These are phyloP conservation scores for Sarcophilus harrisii DNA, from an alignment of 2,797 vertebrate species.

Conservation along the genomic window DNA sequence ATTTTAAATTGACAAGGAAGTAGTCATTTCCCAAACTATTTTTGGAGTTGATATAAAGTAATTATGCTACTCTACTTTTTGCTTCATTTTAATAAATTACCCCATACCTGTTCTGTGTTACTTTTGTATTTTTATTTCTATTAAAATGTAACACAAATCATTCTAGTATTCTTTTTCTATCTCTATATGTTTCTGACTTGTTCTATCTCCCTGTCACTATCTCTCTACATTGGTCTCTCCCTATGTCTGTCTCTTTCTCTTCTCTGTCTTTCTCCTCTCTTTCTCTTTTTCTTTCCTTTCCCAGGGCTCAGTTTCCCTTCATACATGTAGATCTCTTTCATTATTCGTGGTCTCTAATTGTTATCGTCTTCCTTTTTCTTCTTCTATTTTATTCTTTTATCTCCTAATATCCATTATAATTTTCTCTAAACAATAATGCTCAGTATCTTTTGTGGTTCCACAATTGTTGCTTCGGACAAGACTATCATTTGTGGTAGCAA, in stretches of 20 bases:
- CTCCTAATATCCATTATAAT: slow-evolving; percentile 82
- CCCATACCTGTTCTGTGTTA: neutral
- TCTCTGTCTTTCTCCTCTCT: neutral
- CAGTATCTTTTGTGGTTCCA: slow-evolving; percentile 83
- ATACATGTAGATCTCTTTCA: slow-evolving; percentile 23
- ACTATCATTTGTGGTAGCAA: slow-evolving; percentile 83
- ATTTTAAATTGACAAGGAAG: neutral
- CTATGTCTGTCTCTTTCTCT: neutral
- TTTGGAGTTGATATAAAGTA: slow-evolving; percentile 23
- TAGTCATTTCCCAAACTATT: neutral
- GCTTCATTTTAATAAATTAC: slow-evolving; percentile 4
- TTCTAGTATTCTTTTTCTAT: neutral
- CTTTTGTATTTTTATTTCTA: neutral
- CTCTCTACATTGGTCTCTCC: neutral
- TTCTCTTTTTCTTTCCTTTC: neutral
- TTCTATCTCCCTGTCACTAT: neutral
- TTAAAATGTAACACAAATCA: neutral
- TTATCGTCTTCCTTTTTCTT: slow-evolving; percentile 61
- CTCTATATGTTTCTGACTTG: neutral
- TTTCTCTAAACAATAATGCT: slow-evolving; percentile 84
- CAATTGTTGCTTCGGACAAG: slow-evolving; percentile 82
- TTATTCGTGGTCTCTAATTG: slow-evolving; percentile 18
- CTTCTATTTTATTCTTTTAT: slow-evolving; percentile 82
- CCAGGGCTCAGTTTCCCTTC: neutral
- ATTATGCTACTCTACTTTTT: slow-evolving; percentile 25